Evolutionary conservation across 2,888 invertebrate species (phyloP), one percentile per base, ranked within the genome.

Genomic region (Tuta absoluta): DNA sequence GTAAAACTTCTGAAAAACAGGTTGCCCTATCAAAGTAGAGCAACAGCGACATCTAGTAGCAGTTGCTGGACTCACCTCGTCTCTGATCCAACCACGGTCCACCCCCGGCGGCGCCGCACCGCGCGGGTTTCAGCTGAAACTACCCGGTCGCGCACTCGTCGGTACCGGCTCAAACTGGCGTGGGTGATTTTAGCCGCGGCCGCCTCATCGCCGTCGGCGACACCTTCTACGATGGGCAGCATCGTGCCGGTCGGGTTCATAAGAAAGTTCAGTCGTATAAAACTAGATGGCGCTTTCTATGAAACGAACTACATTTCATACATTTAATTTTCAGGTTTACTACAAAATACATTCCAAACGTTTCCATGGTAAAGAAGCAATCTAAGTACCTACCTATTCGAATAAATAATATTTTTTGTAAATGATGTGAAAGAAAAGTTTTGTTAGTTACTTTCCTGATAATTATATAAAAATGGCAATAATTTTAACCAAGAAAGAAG

Each of bases 51-150:
- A 87, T 85, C 91, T 90, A 71, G 74, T 65, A 70, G 62, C n/a
- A 17, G 2, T 17, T 37, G 8, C 33, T 10, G 59, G 61, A 82
- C 87, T 92, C 86, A 95, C 95, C 95, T 93, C 76, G 95, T 91
- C 92, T 95, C 95, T 71, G 94, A 94, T 71, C 95, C 95, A 65
- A 95, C 93, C 59, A 95, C 95, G 4, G 95, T 95, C 95, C 95
- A 95, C 53, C 95, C 95, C 59, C 95, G 91, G 58, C 94, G 88
- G 64, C 95, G 93, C 62, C 95, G 85, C 23, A 91, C 82, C 38
- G 91, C 89, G 65, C 91, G 84, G 75, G 84, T 82, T 84, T 91
- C 91, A 76, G 91, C 89, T 66, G 91, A 82, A 66, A 89, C 86
- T 64, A 89, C 79, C 23, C 91, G 86, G 69, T 90, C 90, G 45